phyloP scores from a whole-genome alignment of 2,797 vertebrate genomes.

The Chiloscyllium punctatum region DNA sequence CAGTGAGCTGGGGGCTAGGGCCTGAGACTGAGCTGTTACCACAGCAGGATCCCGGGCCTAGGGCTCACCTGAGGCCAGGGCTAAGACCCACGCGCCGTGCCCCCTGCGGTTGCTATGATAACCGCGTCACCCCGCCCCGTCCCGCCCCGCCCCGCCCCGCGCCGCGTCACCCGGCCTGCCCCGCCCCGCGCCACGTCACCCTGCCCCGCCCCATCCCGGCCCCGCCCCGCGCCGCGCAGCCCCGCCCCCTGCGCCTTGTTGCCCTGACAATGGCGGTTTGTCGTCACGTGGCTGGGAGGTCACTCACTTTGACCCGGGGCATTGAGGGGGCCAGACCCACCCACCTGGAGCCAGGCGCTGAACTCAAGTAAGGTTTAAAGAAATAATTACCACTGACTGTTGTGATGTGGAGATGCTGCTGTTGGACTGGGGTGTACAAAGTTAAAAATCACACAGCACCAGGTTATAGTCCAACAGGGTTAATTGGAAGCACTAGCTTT shows the following conservation, averaged over 20 bases:
- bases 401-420: neutral
- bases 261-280: conserved; percentile 7
- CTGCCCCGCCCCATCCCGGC: too few species aligned
- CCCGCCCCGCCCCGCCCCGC: conserved; percentile 7
- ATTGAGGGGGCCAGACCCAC: neutral
- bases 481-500: too few species aligned
- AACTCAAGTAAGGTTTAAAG: neutral
- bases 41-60: too few species aligned
- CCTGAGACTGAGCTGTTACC: too few species aligned
- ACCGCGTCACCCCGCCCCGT: too few species aligned
- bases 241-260: neutral
- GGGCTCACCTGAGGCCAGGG: too few species aligned
- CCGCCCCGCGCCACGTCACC: too few species aligned
- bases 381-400: neutral
- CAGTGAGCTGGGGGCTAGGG: too few species aligned
- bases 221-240: neutral
- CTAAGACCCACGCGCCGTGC: neutral
- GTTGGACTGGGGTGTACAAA: too few species aligned
- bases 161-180: too few species aligned
- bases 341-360: neutral
- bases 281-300: neutral
- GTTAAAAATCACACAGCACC: too few species aligned
- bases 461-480: too few species aligned
- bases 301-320: neutral
- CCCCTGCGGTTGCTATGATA: neutral